Conservation (phyloP, 1,140 invertebrate genomes). For the Eurosta solidaginis region DNA sequence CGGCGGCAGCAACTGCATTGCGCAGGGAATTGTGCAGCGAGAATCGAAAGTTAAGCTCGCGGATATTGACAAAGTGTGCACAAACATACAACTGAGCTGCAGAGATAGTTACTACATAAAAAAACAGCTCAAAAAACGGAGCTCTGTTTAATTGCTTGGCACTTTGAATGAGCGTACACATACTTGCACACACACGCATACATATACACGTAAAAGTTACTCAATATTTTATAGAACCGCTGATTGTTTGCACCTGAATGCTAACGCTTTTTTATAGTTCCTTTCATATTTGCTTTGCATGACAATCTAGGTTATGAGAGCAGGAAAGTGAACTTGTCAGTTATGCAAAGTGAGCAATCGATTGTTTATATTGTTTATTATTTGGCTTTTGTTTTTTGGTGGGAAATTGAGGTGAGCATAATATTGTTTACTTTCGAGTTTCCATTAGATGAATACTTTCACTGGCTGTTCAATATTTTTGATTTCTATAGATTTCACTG, state of each 20-base stretch:
- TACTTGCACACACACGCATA: no score
- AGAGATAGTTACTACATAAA: no score
- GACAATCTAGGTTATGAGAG: neutral
- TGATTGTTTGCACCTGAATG: neutral
- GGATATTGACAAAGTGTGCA: slow-evolving; percentile 5
- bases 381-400: neutral
- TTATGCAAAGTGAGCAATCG: slow-evolving; percentile 25
- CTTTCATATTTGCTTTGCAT: neutral
- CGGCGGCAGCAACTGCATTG: slow-evolving; percentile 15
- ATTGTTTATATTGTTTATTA: slow-evolving; percentile 20
- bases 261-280: neutral
- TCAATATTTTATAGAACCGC: no score
- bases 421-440: neutral
- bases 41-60: neutral
- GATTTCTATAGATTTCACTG: no score
- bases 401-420: neutral
- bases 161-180: no score
- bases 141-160: no score
- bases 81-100: neutral
- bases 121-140: no score
- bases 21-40: slow-evolving; percentile 19
- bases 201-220: no score
- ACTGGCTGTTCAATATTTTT: no score
- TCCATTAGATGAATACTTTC: no score
- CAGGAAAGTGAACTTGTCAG: slow-evolving; percentile 25